A percentile compares a stretch with the other conserved stretches of the same genome.
These are phyloP conservation scores for Rhinatrema bivittatum DNA, from an alignment of 2,797 vertebrate genomes.

Conservation along the genomic window DNA sequence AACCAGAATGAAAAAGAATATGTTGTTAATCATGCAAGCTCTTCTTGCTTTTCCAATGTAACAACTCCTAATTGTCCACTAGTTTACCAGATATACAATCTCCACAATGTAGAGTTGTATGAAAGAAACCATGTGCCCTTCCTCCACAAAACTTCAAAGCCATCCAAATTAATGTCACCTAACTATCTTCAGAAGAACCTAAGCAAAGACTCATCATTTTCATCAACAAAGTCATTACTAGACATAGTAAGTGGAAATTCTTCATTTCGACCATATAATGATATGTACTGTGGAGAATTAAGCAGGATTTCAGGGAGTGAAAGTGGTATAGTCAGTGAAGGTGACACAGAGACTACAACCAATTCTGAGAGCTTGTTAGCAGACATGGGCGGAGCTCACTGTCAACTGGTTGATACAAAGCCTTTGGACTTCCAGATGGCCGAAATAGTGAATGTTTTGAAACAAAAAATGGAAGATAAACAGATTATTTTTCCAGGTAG, in stretches of 20 bases:
- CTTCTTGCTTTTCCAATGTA: conserved; percentile 28
- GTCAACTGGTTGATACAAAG: conserved; percentile 36
- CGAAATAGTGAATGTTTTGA: conserved; percentile 34
- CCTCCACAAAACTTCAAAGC: conserved; percentile 40
- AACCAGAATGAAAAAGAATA: conserved; percentile 35
- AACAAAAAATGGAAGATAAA: conserved; percentile 43
- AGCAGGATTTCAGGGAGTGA: conserved; percentile 78
- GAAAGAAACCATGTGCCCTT: conserved; percentile 54
- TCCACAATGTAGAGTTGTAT: conserved; percentile 74
- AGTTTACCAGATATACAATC: conserved; percentile 83
- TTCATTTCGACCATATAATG: conserved; percentile 41
- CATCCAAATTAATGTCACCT: conserved; percentile 46
- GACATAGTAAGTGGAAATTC: conserved; percentile 67
- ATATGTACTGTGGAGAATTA: conserved; percentile 47
- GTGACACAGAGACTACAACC: conserved; percentile 68
- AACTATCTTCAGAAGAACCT: conserved; percentile 66
- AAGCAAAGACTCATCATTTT: conserved; percentile 85
- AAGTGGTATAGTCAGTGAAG: conserved; percentile 86
- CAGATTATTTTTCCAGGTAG: conserved; percentile 30
- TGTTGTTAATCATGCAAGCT: conserved; percentile 19
- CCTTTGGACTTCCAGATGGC: conserved; percentile 34
- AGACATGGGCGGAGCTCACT: conserved; percentile 42
- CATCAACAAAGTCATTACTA: conserved; percentile 81
- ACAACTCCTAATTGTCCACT: conserved; percentile 44
- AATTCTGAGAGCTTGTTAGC: conserved; percentile 68